Conservation (phyloP, 2,797 vertebrate genomes). For the Falco cherrug region DNA sequence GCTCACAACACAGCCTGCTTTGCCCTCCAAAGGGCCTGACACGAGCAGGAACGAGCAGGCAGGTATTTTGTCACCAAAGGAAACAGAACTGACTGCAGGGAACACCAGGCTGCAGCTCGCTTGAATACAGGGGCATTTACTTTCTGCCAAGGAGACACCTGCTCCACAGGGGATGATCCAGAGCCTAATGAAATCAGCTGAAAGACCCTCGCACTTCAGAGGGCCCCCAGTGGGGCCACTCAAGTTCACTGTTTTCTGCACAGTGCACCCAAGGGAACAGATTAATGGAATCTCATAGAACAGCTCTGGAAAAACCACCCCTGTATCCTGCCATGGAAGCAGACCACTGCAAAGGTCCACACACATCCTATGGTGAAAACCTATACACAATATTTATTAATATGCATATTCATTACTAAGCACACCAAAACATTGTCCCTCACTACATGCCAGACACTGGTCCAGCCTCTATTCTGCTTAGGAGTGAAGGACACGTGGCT, state of each 20-base stretch:
- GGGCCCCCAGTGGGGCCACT: background rate
- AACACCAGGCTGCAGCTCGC: background rate
- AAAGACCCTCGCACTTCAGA: background rate
- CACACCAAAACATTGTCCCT: background rate
- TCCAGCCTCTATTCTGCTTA: background rate
- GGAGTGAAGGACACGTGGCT: background rate
- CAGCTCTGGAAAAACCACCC: background rate
- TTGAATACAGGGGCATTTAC: background rate
- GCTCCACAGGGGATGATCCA: background rate
- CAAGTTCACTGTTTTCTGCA: background rate
- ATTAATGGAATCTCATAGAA: background rate
- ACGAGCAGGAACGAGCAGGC: fast-evolving
- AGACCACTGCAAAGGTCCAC: background rate
- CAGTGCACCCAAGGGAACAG: background rate
- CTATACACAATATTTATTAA: background rate
- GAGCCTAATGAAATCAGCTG: no score
- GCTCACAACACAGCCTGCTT: background rate
- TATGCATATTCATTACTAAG: background rate
- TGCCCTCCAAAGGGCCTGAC: background rate
- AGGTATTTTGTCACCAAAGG: background rate
- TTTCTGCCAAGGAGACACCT: background rate
- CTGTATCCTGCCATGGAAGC: background rate
- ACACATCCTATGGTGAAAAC: background rate
- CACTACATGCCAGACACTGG: background rate
- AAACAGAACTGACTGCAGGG: background rate